phyloP scores from a whole-genome alignment of 64 coral and sea anemone species.

The Porites lutea region DNA sequence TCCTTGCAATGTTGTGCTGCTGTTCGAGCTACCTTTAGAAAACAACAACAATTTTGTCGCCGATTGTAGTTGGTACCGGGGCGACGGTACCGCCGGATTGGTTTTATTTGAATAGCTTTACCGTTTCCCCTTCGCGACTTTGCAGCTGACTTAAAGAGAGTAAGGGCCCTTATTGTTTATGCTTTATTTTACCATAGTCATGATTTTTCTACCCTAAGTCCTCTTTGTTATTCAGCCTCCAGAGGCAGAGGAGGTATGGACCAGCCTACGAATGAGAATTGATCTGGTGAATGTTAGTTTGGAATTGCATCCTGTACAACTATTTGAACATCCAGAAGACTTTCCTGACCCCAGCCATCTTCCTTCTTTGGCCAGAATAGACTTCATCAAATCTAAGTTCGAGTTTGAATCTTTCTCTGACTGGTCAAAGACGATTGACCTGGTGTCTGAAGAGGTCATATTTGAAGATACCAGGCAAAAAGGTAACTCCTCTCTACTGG shows the following conservation, averaged over 20 bases:
- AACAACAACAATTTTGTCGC: no score
- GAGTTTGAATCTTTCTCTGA: slow-evolving; percentile 94
- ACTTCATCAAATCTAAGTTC: slow-evolving; percentile 97
- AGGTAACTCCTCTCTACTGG: slow-evolving; percentile 9
- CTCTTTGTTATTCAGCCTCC: slow-evolving; percentile 51
- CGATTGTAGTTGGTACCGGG: no score
- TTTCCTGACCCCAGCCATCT: neutral
- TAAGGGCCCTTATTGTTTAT: no score
- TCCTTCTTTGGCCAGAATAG: slow-evolving; percentile 85
- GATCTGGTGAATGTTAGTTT: slow-evolving; percentile 97
- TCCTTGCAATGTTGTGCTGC: no score
- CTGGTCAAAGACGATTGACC: slow-evolving; percentile 97
- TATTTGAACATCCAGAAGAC: slow-evolving; percentile 76
- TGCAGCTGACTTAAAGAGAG: no score
- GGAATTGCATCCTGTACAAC: slow-evolving; percentile 81
- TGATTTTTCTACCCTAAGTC: no score
- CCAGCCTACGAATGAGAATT: slow-evolving; percentile 87
- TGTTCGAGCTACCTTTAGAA: no score
- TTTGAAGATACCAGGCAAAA: slow-evolving; percentile 86
- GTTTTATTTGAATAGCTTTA: no score
- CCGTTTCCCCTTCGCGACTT: no score
- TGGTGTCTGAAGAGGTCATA: slow-evolving; percentile 95
- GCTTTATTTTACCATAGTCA: no score
- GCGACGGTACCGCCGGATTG: no score
- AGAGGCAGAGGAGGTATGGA: slow-evolving; percentile 90